Evolutionary conservation across 2,888 invertebrate genomes (phyloP).

Genomic region (Malacosoma neustria): DNA sequence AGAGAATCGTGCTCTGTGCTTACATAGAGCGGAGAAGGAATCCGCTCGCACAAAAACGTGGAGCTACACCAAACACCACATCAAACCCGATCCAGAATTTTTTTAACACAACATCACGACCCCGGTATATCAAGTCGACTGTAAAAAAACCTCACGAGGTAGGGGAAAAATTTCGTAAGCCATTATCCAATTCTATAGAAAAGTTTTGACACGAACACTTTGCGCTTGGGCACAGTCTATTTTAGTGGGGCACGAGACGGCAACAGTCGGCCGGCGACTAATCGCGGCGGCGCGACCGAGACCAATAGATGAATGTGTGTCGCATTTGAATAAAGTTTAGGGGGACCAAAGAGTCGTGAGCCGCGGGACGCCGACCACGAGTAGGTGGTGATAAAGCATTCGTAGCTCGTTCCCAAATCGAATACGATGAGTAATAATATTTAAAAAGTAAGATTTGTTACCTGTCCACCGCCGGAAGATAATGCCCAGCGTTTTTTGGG

Average conservation of each 20-base stretch:
- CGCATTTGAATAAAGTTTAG: constrained; percentile 72
- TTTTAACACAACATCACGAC: constrained; percentile 66
- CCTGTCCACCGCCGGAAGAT: constrained; percentile 68
- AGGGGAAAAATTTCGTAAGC: constrained; percentile 74
- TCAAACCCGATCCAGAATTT: constrained; percentile 51
- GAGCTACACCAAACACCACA: constrained; percentile 48
- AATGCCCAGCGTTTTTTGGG: constrained; percentile 61
- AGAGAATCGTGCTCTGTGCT: constrained; percentile 50
- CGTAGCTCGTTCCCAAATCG: constrained; percentile 71
- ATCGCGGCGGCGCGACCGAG: constrained; percentile 46
- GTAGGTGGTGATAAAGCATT: constrained; percentile 76
- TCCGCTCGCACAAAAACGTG: constrained; percentile 49
- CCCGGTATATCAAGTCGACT: constrained; percentile 61
- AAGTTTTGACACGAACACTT: constrained; percentile 73
- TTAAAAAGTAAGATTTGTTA: constrained; percentile 74
- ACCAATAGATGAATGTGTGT: constrained; percentile 60
- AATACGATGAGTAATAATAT: constrained; percentile 74
- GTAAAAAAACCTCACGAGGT: constrained; percentile 68
- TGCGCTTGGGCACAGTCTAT: constrained; percentile 75
- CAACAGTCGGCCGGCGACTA: constrained; percentile 39
- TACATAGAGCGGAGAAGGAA: constrained; percentile 59
- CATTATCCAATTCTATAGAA: constrained; percentile 66
- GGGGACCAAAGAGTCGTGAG: constrained; percentile 65
- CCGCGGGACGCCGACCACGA: constrained; percentile 72
- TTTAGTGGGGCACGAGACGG: constrained; percentile 65